Evolutionary conservation across 2,113 vertebrate genomes (phyloP), one percentile per base, ranked within the genome.

Genomic region (Abramis brama): DNA sequence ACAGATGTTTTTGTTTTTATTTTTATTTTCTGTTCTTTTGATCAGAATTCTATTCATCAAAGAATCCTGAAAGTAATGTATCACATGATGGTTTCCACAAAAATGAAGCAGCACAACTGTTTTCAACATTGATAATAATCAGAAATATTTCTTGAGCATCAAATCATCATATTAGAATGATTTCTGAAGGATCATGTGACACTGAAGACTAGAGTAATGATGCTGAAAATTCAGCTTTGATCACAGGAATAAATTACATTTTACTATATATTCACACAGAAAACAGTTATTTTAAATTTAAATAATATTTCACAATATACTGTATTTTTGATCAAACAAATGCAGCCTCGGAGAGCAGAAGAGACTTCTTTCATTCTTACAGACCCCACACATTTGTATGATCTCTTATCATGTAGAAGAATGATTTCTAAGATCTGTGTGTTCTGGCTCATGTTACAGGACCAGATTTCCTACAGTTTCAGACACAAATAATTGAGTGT

Each of bases 1-100:
- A 52, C 2, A 52, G 4, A 17, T 15, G 4, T 15, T 52, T 5
- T 17, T 1, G 0, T 17, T 5, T 5, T 17, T 17, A 0, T 17
- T 13, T 15, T 17, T 52, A 6, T 52, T 52, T 17, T 1, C 50
- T 50, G 12, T 52, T 15, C 50, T 52, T 52, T 52, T 52, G 4
- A 52, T 17, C 13, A 17, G n/a, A n/a, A n/a, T 1, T 17, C 12
- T 50, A 50, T 5, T 52, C 50, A 52, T 52, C 50, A 52, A 52
- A 50, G 47, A 50, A 50, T 50, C 47, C 50, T 52, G 50, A 17
- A 17, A 52, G 13, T 17, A 52, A 52, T 17, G 15, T 6, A 52
- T 52, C 50, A 43, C 0, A 7, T 9, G 39, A 17, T 13, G 5
- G 13, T 52, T 50, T 50, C 12, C 47, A 50, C 12, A 50, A 15